phyloP scores from a whole-genome alignment of 2,797 vertebrate genomes.

The Macropodus opercularis region DNA sequence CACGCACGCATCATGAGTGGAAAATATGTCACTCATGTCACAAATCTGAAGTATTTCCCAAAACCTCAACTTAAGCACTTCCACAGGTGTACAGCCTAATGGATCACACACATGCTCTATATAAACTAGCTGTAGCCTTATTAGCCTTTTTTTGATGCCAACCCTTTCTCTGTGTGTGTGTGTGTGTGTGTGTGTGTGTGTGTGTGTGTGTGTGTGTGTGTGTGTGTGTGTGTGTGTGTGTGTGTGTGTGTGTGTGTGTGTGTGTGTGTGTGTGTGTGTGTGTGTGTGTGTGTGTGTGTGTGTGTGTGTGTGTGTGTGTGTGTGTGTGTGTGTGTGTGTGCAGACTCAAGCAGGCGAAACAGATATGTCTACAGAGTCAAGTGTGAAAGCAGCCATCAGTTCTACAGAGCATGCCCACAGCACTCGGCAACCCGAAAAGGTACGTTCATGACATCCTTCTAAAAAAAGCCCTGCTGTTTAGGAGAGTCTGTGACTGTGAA shows the following conservation, averaged over 20 bases:
- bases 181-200: conserved; percentile 15
- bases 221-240: too few species aligned
- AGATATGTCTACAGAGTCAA: conserved; percentile 55
- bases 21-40: not conserved
- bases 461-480: not conserved
- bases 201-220: too few species aligned
- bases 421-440: conserved; percentile 70
- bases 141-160: not conserved
- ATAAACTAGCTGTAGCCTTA: too few species aligned
- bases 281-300: too few species aligned
- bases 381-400: conserved; percentile 36
- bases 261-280: too few species aligned
- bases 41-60: not conserved
- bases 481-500: not conserved
- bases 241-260: too few species aligned
- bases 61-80: not conserved
- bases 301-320: too few species aligned
- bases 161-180: not conserved
- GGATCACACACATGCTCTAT: not conserved
- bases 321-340: too few species aligned
- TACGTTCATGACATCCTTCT: conserved; percentile 38
- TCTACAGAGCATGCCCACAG: conserved; percentile 45
- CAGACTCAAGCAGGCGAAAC: conserved; percentile 72
- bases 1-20: not conserved
- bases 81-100: not conserved